Evolutionary conservation across 2,888 invertebrate genomes (phyloP), one percentile per base, ranked within the genome.

Genomic region (Allygus modestus): DNA sequence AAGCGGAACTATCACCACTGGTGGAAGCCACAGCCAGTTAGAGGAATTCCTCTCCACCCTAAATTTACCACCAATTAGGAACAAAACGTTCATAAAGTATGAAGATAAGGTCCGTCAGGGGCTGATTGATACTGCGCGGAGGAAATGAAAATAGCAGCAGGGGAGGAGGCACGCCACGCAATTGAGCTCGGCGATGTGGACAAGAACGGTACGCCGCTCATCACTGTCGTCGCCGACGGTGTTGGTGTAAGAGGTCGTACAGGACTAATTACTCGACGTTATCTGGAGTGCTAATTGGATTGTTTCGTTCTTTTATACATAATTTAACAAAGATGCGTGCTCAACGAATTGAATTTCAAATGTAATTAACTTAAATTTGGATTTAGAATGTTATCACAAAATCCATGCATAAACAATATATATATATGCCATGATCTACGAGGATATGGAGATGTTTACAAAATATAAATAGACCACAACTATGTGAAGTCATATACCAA

Each of bases 1-100:
- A 17, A 58, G 73, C 31, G 82, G 82, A 26, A 75, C 83, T n/a
- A 37, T 83, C 17, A 83, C 73, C 23, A 83, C 83, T 37, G 83
- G 83, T 51, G 83, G 75, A 51, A 54, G 83, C 31, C 83, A 83
- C 46, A 31, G 51, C 15, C 83, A 83, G 41, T 58, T 83, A 51
- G 83, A 83, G 73, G 75, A 83, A 73, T 31, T 75, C 20, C 26
- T 83, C 23, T 83, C 20, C 5, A 26, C 54, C 20, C 26, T 75
- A 15, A 28, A 83, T 41, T 12, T 75, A 12, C 83, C 83, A 15
- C 58, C 73, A n/a, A 31, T 73, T 31, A 51, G 58, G 4, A n/a
- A 71, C 20, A 73, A 83, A n/a, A 83, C 83, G 12, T 83, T 75
- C 26, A 31, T n/a, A 17, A 83, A 75, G 54, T 83, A 83, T 75